Evolutionary conservation across 1,140 invertebrate genomes (phyloP).

Genomic region (Nylanderia fulva): DNA sequence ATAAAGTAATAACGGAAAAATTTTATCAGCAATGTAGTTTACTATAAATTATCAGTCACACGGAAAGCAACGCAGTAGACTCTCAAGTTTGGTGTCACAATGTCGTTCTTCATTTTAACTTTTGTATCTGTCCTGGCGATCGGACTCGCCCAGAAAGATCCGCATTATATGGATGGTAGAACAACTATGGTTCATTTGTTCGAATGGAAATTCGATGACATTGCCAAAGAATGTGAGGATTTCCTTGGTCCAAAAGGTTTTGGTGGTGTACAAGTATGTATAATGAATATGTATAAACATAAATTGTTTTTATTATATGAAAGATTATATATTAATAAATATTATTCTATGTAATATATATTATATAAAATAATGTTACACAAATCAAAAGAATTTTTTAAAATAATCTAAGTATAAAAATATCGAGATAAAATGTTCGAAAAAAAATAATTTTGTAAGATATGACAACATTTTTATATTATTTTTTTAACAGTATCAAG

Average conservation of each 20-base stretch:
- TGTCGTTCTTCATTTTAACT: background rate
- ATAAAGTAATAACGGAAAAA: background rate
- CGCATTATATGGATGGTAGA: conserved; percentile 67
- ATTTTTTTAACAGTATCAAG: too few species aligned
- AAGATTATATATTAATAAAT: background rate
- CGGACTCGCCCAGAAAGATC: conserved; percentile 62
- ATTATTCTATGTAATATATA: too few species aligned
- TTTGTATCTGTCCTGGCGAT: conserved; percentile 38
- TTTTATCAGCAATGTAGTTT: background rate
- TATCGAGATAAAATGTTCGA: too few species aligned
- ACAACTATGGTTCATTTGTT: conserved; percentile 87
- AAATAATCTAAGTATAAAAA: too few species aligned
- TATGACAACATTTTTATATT: too few species aligned
- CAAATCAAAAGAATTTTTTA: too few species aligned
- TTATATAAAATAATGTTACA: too few species aligned
- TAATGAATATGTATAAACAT: background rate
- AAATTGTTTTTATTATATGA: background rate
- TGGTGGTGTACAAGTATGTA: conserved; percentile 91
- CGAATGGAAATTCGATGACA: conserved; percentile 89
- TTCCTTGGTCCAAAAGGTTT: conserved; percentile 88
- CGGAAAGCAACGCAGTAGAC: background rate
- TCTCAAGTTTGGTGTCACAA: background rate
- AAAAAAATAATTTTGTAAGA: too few species aligned
- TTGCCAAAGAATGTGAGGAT: conserved; percentile 89
- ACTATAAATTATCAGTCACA: conserved; percentile 9